Conservation (phyloP, 2,797 vertebrate species). For the Thaleichthys pacificus region DNA sequence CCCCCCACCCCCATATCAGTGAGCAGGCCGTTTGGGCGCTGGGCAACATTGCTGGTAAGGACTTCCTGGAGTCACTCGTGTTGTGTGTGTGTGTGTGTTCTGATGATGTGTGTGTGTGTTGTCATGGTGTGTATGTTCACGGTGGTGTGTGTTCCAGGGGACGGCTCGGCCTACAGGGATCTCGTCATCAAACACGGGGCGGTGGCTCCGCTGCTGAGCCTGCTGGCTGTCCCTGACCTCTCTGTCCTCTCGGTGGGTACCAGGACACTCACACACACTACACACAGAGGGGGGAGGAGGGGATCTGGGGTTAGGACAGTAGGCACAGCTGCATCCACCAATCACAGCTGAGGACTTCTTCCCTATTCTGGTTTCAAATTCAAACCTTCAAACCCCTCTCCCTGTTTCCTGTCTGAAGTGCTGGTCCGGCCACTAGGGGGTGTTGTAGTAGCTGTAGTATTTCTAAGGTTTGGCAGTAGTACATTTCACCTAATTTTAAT, state of each 20-base stretch:
- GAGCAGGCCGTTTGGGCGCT: constrained; percentile 98
- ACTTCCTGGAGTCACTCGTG: too few relatives aligned
- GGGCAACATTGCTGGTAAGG: constrained; percentile 93
- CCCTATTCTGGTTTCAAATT: not conserved
- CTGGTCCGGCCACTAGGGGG: constrained; percentile 49
- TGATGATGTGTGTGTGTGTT: not conserved
- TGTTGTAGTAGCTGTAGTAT: not conserved
- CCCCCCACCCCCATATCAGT: constrained; percentile 91
- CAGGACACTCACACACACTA: too few relatives aligned
- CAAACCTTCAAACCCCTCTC: not conserved
- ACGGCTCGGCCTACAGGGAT: constrained; percentile 90
- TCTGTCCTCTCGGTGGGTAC: constrained; percentile 83
- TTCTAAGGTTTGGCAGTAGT: too few relatives aligned
- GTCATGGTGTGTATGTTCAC: not conserved
- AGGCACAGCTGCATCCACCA: too few relatives aligned
- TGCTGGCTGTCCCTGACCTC: constrained; percentile 88
- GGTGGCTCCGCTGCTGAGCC: constrained; percentile 81
- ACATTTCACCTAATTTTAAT: too few relatives aligned
- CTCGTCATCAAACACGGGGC: constrained; percentile 94
- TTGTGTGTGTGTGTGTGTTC: constrained; percentile 8
- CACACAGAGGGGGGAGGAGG: too few relatives aligned
- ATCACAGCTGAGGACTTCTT: too few relatives aligned
- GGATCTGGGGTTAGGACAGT: too few relatives aligned
- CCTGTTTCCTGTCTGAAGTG: not conserved
- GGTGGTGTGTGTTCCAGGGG: constrained; percentile 73